Percentiles rank a stretch among this genome's conserved stretches.
Evolutionary conservation across 2,888 invertebrate genomes (phyloP).

Genomic region (Diploptera punctata): DNA sequence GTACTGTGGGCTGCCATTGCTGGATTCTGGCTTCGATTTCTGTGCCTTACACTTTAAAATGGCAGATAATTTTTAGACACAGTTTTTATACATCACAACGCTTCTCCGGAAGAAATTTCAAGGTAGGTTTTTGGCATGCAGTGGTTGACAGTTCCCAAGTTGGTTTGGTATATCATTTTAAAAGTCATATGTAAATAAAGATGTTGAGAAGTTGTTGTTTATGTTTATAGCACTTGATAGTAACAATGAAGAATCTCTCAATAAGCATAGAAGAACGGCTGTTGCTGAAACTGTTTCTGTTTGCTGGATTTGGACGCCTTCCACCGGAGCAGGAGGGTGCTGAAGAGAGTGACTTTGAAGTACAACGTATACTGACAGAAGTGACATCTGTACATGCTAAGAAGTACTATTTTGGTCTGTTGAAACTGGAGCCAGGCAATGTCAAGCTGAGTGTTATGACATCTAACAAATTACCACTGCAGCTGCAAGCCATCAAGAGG

Average conservation of each 20-base stretch:
- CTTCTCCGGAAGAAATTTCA: too few species aligned
- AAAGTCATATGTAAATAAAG: too few species aligned
- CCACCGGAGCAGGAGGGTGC: conserved; percentile 63
- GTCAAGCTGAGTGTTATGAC: conserved; percentile 86
- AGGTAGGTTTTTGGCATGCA: too few species aligned
- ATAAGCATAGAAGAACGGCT: conserved; percentile 88
- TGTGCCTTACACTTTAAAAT: too few species aligned
- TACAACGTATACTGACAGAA: conserved; percentile 79
- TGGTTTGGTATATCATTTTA: too few species aligned
- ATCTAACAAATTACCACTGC: conserved; percentile 77
- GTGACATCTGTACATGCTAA: conserved; percentile 81
- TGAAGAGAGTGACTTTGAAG: conserved; percentile 82
- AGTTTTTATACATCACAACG: too few species aligned
- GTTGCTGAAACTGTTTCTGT: conserved; percentile 70
- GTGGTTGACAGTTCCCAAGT: too few species aligned
- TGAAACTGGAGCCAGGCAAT: conserved; percentile 80
- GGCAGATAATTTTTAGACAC: too few species aligned
- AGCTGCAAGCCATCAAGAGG: conserved; percentile 81
- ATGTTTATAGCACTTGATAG: conserved; percentile 80
- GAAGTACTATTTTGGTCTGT: conserved; percentile 85
- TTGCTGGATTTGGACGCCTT: conserved; percentile 55
- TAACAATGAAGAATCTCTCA: conserved; percentile 82
- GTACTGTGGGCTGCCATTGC: too few species aligned
- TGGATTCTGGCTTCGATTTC: too few species aligned
- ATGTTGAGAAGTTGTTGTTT: too few species aligned